Evolutionary conservation across 2,797 vertebrate genomes (phyloP).

Genomic region (Masticophis lateralis): DNA sequence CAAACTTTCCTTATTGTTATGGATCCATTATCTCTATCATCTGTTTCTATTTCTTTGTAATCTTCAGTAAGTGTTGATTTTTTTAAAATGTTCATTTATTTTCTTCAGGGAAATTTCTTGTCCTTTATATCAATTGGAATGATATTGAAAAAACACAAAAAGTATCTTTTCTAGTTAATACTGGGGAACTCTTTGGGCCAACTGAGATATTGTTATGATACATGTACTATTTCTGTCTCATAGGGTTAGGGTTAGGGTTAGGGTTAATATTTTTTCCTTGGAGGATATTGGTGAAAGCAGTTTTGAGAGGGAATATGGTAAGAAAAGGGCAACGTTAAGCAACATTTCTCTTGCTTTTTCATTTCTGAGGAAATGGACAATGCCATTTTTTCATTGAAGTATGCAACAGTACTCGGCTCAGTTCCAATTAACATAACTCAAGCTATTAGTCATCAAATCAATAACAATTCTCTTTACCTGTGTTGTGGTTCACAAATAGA

Average conservation of each 20-base stretch:
- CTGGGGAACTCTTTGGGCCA: too few species aligned
- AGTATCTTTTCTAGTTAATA: not conserved
- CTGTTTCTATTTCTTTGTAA: not conserved
- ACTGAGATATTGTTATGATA: not conserved
- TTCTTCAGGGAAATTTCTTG: not conserved
- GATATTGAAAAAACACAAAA: not conserved
- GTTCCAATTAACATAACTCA: conserved; percentile 1
- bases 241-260: not conserved
- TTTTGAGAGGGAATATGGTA: not conserved
- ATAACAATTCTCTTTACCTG: not conserved
- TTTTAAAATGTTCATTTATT: too few species aligned
- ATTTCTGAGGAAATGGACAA: not conserved
- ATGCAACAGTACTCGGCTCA: not conserved
- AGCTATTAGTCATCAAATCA: not conserved
- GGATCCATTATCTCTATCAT: not conserved
- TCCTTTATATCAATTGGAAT: not conserved
- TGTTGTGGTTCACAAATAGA: not conserved
- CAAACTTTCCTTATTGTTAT: not conserved
- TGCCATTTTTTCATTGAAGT: not conserved
- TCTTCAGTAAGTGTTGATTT: not conserved
- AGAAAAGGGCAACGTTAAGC: not conserved
- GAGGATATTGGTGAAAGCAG: not conserved
- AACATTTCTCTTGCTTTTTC: not conserved
- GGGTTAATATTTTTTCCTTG: not conserved
- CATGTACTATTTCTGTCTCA: not conserved